Base-by-base conservation (phyloP, 2,113 vertebrate species). In the Pseudopipra pipra region DNA sequence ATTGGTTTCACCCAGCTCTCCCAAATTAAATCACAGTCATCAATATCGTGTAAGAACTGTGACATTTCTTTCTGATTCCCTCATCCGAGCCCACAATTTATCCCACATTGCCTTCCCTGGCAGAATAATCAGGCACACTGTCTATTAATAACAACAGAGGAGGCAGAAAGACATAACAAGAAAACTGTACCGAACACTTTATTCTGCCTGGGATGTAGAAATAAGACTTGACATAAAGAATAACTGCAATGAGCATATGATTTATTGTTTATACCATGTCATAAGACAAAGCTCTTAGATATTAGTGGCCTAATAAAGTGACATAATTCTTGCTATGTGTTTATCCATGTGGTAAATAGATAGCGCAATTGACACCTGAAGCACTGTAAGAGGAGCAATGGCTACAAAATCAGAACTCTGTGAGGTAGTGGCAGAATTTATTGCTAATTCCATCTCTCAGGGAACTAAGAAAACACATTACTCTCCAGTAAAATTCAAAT, bases 341-440 rank as follows among this genome's bases (percentile, higher is more conserved):
- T 96, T 93, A 93, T 77, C 88, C 93, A 46, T 93, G 93, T 95
- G 90, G 76, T 77, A 97, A 96, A 95, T 94, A 87, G 52, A 82
- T 67, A 95, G 87, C 52, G 81, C 72, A 81, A 80, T 31, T 96
- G 95, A 90, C 76, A 93, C 25, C 35, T 84, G 79, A 82, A 91
- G 56, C 37, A 67, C 39, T 58, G 28, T 71, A 85, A 91, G 21
- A 85, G 58, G 12, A 94, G 52, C 68, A 90, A 46, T 27, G 46
- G 31, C n/a, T 85, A 78, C 35, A 93, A 88, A 89, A 92, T 78
- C 63, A 73, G 58, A 94, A 84, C 47, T 83, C 37, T 46, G n/a
- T 7, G 1, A 79, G 35, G 27, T 4, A 84, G 49, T 35, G 46
- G 65, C 51, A 94, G 68, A 75, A 88, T 92, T 86, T 77, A 77